A percentile compares a stretch with the other conserved stretches of the same genome.
Evolutionary conservation across 64 coral and sea anemone species (phyloP).

Genomic region (Pocillopora damicornis): DNA sequence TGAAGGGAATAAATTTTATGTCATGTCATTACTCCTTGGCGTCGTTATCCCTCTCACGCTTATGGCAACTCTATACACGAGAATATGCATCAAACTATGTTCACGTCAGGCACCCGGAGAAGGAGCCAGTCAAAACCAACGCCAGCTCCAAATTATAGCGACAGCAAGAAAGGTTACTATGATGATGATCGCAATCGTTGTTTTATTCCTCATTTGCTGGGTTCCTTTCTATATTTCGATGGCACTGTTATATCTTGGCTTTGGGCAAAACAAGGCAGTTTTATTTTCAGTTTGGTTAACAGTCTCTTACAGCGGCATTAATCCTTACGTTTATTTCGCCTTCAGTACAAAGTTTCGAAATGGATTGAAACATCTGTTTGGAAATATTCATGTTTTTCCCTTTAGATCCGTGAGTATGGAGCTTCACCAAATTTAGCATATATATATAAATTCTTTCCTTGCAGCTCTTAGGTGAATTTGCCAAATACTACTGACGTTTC

Average conservation of each 20-base stretch:
- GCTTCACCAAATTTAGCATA: background rate
- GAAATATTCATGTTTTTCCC: background rate
- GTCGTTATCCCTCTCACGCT: background rate
- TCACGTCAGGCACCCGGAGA: background rate
- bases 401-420: background rate
- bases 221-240: background rate
- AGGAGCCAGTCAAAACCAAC: background rate
- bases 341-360: background rate
- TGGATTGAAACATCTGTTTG: background rate
- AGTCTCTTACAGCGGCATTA: background rate
- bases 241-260: background rate
- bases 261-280: too few species aligned
- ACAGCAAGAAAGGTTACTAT: background rate
- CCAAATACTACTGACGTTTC: too few species aligned
- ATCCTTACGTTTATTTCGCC: background rate
- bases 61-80: background rate
- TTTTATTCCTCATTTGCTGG: background rate
- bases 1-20: background rate
- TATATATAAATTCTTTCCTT: too few species aligned
- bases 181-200: background rate
- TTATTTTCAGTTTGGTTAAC: slow-evolving; percentile 8
- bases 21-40: background rate
- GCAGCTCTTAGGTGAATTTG: too few species aligned
- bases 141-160: background rate
- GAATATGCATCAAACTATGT: background rate